phyloP scores from a whole-genome alignment of 92 coral and sea anemone genomes.

The Parazoanthus atlanticus region DNA sequence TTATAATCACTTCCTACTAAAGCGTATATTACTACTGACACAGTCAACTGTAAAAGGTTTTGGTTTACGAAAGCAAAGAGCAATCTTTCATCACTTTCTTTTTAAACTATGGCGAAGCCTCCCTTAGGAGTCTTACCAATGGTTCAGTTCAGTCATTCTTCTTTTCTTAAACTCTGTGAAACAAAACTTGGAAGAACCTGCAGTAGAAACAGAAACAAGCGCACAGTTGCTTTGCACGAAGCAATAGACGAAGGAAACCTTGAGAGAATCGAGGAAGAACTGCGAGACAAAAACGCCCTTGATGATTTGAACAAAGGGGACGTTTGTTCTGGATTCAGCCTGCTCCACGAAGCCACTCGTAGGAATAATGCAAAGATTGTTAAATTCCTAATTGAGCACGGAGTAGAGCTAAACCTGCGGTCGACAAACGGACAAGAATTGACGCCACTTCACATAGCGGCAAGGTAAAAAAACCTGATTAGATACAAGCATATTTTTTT shows the following conservation, averaged over 20 bases:
- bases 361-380: background rate
- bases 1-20: no score
- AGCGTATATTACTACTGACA: background rate
- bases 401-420: conserved; percentile 3
- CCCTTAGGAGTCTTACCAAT: background rate
- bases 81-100: background rate
- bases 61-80: background rate
- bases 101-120: background rate
- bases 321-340: background rate
- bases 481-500: background rate
- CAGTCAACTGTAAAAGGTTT: background rate
- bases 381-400: conserved; percentile 3
- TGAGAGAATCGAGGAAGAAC: conserved; percentile 11
- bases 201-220: background rate
- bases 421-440: conserved; percentile 13
- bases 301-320: background rate
- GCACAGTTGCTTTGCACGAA: conserved; percentile 10
- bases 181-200: background rate
- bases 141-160: background rate
- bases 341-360: conserved; percentile 17
- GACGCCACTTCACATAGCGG: conserved; percentile 37
- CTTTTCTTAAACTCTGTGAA: background rate
- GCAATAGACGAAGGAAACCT: conserved; percentile 14
- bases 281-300: background rate
- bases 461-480: background rate